Evolutionary conservation across 2,113 vertebrate species (phyloP).

Genomic region (Perccottus glenii): DNA sequence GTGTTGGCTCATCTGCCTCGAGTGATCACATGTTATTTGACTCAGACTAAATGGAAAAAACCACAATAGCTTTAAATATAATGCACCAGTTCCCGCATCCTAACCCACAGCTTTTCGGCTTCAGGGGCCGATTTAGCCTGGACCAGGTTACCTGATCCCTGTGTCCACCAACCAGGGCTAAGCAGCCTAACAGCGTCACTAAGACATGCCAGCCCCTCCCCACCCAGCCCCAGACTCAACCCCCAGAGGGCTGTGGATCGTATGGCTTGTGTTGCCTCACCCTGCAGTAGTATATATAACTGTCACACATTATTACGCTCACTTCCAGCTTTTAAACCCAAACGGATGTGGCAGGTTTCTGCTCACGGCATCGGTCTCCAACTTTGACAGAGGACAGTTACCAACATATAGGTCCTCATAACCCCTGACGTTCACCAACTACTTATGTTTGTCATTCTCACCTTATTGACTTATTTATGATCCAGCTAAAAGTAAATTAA

Average conservation of each 20-base stretch:
- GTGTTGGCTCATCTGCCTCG: too few species aligned
- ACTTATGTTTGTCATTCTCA: too few species aligned
- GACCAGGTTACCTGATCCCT: constrained; percentile 61
- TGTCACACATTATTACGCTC: constrained; percentile 24
- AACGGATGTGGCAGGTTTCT: constrained; percentile 37
- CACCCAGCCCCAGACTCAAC: background rate
- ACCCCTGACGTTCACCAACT: too few species aligned
- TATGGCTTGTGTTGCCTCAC: constrained; percentile 45
- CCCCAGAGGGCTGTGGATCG: constrained; percentile 8
- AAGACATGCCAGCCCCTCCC: constrained; percentile 42
- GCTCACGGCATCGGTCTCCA: too few species aligned
- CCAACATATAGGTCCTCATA: too few species aligned
- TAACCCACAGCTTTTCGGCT: constrained; percentile 33
- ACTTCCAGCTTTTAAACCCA: constrained; percentile 16
- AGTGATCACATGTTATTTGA: too few species aligned
- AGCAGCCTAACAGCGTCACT: constrained; percentile 36
- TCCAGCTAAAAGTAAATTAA: too few species aligned
- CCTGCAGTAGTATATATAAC: constrained; percentile 21
- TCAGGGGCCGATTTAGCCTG: constrained; percentile 57
- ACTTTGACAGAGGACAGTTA: too few species aligned
- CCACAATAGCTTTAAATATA: too few species aligned
- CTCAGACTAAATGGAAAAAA: too few species aligned
- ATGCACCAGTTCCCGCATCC: background rate
- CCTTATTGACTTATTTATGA: too few species aligned
- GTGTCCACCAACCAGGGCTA: constrained; percentile 40